These are phyloP conservation scores for Sceliomorpha sp. DNA, from an alignment of 2,888 invertebrate genomes.

Conservation along the genomic window DNA sequence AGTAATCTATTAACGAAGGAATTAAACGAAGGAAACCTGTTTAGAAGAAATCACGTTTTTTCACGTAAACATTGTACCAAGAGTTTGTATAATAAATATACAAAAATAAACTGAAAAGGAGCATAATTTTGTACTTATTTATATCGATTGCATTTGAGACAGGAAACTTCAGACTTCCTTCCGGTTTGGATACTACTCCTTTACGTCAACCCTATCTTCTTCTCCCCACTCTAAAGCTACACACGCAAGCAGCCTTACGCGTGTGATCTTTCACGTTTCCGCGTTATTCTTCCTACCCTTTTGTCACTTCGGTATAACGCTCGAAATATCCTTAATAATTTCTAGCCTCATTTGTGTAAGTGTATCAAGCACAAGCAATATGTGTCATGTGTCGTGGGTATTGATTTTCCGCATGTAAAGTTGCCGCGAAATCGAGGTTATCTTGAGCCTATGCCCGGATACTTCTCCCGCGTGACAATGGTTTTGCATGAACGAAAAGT, in stretches of 20 bases:
- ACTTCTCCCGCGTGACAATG: neutral
- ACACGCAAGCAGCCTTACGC: too few relatives aligned
- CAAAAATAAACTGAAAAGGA: too few relatives aligned
- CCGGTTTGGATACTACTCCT: too few relatives aligned
- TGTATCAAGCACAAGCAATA: slow-evolving; percentile 21
- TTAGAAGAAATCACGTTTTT: too few relatives aligned
- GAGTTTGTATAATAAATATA: too few relatives aligned
- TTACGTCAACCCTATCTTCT: too few relatives aligned
- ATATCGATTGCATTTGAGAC: slow-evolving; percentile 63
- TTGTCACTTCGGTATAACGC: slow-evolving; percentile 22
- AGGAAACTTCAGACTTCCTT: slow-evolving; percentile 63
- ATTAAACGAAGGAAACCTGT: too few relatives aligned
- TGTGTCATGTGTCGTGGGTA: slow-evolving; percentile 62
- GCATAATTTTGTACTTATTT: too few relatives aligned
- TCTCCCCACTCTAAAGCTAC: too few relatives aligned
- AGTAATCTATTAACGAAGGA: too few relatives aligned
- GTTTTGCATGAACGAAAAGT: slow-evolving; percentile 10
- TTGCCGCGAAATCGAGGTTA: slow-evolving; percentile 70
- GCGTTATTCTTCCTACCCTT: slow-evolving; percentile 19
- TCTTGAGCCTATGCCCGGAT: slow-evolving; percentile 60
- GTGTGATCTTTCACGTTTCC: too few relatives aligned
- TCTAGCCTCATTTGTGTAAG: slow-evolving; percentile 16
- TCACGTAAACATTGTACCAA: too few relatives aligned
- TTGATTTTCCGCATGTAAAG: slow-evolving; percentile 76
- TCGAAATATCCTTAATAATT: slow-evolving; percentile 18